phyloP scores from a whole-genome alignment of 1,140 invertebrate genomes.

The Drosophila truncata region DNA sequence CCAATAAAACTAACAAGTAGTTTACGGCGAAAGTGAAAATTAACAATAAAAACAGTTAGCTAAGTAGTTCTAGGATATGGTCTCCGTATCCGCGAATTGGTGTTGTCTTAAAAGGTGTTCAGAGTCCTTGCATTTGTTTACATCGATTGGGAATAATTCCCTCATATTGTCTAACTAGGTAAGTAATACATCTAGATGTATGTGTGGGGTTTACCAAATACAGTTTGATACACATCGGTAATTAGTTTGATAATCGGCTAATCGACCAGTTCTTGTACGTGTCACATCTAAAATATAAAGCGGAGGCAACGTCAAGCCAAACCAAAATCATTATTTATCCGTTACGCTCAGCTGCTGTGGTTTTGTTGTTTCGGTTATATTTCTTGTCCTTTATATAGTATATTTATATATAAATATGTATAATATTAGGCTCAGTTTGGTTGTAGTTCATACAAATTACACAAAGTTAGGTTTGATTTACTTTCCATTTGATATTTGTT shows the following conservation, averaged over 20 bases:
- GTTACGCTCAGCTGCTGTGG: conserved; percentile 27
- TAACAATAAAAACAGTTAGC: conserved; percentile 32
- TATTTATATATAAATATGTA: conserved; percentile 27
- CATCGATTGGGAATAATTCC: conserved; percentile 74
- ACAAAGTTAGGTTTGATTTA: conserved; percentile 37
- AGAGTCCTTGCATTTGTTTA: conserved; percentile 44
- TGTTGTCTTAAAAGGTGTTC: conserved; percentile 64
- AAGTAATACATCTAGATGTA: conserved; percentile 62
- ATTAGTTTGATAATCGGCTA: conserved; percentile 27
- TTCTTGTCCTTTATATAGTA: conserved; percentile 14
- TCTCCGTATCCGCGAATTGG: conserved; percentile 34
- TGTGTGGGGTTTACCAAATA: conserved; percentile 32
- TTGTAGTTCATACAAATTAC: conserved; percentile 49
- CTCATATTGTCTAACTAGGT: conserved; percentile 83
- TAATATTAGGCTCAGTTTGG: conserved; percentile 38
- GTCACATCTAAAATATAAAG: conserved; percentile 19
- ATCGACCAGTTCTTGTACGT: conserved; percentile 44
- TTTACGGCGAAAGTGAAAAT: conserved; percentile 7
- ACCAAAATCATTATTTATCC: background rate
- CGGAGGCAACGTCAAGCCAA: conserved; percentile 21
- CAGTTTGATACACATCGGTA: conserved; percentile 30
- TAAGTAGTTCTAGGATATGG: conserved; percentile 39
- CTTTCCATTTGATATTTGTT: conserved; percentile 24
- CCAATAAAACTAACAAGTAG: conserved; percentile 15
- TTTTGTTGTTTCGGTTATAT: conserved; percentile 37